Evolutionary conservation across 2,113 vertebrate genomes (phyloP).

Genomic region (Clarias magur): DNA sequence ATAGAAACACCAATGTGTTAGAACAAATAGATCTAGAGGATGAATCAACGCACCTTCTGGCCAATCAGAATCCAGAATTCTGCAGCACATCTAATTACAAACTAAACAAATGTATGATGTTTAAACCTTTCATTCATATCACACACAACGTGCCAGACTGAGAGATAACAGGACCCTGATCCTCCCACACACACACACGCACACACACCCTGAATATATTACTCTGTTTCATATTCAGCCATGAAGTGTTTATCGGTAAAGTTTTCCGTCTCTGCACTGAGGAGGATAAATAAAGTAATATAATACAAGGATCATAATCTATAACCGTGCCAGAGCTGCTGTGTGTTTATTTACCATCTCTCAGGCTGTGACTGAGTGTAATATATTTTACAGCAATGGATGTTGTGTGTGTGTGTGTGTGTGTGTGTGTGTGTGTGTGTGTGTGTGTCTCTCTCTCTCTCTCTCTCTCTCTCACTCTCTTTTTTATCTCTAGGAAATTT

Average conservation of each 20-base stretch:
- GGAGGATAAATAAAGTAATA: conserved; percentile 24
- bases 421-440: not conserved
- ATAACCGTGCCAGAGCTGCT: not conserved
- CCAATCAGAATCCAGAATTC: not conserved
- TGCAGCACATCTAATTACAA: not conserved
- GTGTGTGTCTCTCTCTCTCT: not conserved
- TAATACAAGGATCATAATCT: conserved; percentile 13
- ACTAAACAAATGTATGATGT: not conserved
- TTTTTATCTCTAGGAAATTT: not conserved
- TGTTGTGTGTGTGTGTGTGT: not conserved
- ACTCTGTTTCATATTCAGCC: not conserved
- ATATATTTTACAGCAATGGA: not conserved
- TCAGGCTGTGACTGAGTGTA: conserved; percentile 2
- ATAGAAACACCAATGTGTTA: not conserved
- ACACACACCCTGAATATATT: conserved; percentile 1
- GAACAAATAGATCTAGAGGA: not conserved
- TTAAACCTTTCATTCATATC: not conserved
- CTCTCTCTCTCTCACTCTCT: not conserved
- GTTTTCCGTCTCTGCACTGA: conserved; percentile 1
- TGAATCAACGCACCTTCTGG: not conserved
- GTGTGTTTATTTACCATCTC: conserved; percentile 9
- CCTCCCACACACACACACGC: not conserved
- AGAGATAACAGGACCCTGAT: not conserved
- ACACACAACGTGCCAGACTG: not conserved
- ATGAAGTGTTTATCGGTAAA: not conserved